Percentiles rank a stretch among this genome's conserved stretches.
phyloP scores from a whole-genome alignment of 1,140 invertebrate species.

The Drosophila nigromelanica region DNA sequence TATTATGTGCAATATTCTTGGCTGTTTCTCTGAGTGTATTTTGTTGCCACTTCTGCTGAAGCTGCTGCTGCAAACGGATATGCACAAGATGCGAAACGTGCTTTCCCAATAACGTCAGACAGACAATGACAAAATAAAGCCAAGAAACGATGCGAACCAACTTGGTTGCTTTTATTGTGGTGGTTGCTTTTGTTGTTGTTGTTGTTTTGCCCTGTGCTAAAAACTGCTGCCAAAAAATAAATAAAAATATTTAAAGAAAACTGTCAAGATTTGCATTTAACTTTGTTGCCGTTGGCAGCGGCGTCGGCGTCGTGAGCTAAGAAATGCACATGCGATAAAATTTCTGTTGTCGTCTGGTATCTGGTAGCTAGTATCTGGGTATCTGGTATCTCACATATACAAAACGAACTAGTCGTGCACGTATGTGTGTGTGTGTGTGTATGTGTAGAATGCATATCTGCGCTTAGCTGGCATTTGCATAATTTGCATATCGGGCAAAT shows the following conservation, averaged over 20 bases:
- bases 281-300: conserved; percentile 29
- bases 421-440: neutral
- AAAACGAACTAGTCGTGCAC: conserved; percentile 14
- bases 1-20: too few relatives aligned
- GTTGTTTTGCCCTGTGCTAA: conserved; percentile 31
- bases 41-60: conserved; percentile 28
- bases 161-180: conserved; percentile 9
- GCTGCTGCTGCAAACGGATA: conserved; percentile 55
- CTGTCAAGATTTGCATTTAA: conserved; percentile 82
- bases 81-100: conserved; percentile 72
- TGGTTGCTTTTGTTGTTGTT: conserved; percentile 6
- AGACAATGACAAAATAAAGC: conserved; percentile 74
- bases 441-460: conserved; percentile 1
- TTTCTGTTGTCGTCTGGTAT: conserved; percentile 43
- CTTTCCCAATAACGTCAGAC: conserved; percentile 72
- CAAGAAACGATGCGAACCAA: conserved; percentile 49
- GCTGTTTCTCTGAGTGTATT: conserved; percentile 3
- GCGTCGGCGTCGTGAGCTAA: conserved; percentile 60
- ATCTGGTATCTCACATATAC: conserved; percentile 51
- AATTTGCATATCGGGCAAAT: conserved; percentile 71
- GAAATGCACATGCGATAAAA: conserved; percentile 75
- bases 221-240: conserved; percentile 69
- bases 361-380: conserved; percentile 47
- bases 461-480: conserved; percentile 71
- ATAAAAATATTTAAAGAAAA: conserved; percentile 80